Conservation (phyloP, 1,140 invertebrate species). For the Coenobita brevimanus region DNA sequence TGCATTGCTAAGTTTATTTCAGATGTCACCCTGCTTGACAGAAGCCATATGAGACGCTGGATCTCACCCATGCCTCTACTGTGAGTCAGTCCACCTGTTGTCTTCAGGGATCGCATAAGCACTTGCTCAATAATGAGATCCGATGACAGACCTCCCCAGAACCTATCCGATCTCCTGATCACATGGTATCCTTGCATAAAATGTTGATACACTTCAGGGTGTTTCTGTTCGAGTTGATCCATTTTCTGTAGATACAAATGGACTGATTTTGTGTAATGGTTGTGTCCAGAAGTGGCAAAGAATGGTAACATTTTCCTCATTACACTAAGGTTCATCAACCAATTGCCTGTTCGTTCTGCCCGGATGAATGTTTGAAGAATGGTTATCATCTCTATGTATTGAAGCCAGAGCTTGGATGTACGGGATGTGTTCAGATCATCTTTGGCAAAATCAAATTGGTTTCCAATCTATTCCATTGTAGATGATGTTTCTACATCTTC, state of each 20-base stretch:
- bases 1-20: constrained; percentile 17
- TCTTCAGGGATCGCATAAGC: constrained; percentile 69
- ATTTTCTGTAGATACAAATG: background rate
- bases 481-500: too few species aligned
- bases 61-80: constrained; percentile 53
- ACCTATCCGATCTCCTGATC: constrained; percentile 60
- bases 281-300: background rate
- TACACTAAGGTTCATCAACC: background rate
- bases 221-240: background rate
- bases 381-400: too few species aligned
- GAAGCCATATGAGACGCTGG: constrained; percentile 43
- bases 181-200: constrained; percentile 47
- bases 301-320: background rate
- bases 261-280: background rate
- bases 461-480: too few species aligned
- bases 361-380: too few species aligned
- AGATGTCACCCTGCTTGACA: background rate
- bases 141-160: constrained; percentile 70
- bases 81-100: constrained; percentile 69
- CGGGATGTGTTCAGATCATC: too few species aligned
- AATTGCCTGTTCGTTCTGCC: background rate
- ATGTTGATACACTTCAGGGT: constrained; percentile 12
- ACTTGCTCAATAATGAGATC: constrained; percentile 71
- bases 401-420: too few species aligned
- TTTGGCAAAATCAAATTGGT: too few species aligned